phyloP scores from a whole-genome alignment of 2,113 vertebrate species.

The Aplodontia rufa region DNA sequence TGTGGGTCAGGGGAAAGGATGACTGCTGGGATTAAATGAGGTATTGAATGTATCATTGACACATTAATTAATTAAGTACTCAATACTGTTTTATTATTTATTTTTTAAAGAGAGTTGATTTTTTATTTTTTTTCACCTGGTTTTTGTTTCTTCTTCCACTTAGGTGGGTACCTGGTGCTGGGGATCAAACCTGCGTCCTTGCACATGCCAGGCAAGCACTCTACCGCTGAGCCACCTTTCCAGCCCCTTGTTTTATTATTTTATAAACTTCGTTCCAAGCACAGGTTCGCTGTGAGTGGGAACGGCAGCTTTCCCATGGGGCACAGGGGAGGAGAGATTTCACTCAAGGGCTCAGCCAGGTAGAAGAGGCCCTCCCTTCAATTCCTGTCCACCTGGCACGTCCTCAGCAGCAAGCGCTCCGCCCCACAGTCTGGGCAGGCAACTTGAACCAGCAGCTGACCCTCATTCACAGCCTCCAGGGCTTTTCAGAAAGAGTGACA shows the following conservation, averaged over 20 bases:
- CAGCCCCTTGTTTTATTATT: neutral
- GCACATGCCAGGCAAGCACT: too few relatives aligned
- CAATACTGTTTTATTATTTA: neutral
- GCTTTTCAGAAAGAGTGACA: neutral
- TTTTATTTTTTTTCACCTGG: too few relatives aligned
- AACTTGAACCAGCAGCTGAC: neutral
- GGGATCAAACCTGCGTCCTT: too few relatives aligned
- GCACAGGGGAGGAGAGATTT: neutral
- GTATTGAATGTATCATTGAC: accelerated
- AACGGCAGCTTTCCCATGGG: neutral
- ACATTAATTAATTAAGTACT: too few relatives aligned
- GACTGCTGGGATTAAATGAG: neutral
- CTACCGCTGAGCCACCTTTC: too few relatives aligned
- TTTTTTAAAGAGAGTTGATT: too few relatives aligned
- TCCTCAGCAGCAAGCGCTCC: neutral
- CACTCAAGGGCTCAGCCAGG: neutral
- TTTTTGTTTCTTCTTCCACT: too few relatives aligned
- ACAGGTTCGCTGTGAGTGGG: neutral
- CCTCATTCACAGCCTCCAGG: neutral
- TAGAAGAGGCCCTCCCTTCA: neutral
- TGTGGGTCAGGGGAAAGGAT: neutral
- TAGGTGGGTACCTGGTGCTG: too few relatives aligned
- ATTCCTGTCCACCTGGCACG: neutral
- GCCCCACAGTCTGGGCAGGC: too few relatives aligned
- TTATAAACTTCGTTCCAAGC: neutral